Percentiles rank a stretch among this genome's conserved stretches.
phyloP scores from a whole-genome alignment of 2,113 vertebrate genomes.

The Octodon degus region DNA sequence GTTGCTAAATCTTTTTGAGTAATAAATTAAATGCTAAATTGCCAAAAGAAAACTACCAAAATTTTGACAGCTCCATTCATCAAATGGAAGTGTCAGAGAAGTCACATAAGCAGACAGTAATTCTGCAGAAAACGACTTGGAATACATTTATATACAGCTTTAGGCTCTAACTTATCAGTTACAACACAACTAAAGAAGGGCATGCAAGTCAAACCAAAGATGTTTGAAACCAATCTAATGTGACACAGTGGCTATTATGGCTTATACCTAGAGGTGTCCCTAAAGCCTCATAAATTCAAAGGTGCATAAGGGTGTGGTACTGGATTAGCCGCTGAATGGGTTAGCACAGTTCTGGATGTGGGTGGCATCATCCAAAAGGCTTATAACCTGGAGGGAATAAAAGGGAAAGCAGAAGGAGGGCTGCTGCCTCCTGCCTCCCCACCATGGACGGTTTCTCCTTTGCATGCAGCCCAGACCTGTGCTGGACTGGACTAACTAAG shows the following conservation, averaged over 20 bases:
- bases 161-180: not conserved
- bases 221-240: not conserved
- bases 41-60: not conserved
- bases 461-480: not conserved
- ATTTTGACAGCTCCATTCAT: not conserved
- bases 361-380: not conserved
- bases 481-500: not conserved
- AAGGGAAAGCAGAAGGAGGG: not conserved
- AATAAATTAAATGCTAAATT: not conserved
- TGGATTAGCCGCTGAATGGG: not conserved
- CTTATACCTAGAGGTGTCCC: not conserved
- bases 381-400: not conserved
- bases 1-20: not conserved
- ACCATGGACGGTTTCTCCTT: not conserved
- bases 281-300: not conserved
- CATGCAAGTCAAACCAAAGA: not conserved
- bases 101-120: not conserved
- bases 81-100: not conserved
- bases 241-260: not conserved
- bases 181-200: not conserved
- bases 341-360: not conserved
- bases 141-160: too few species aligned
- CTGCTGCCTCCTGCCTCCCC: not conserved
- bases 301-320: not conserved
- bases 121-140: not conserved